Evolutionary conservation across 2,797 vertebrate genomes (phyloP), one percentile per base, ranked within the genome.

Genomic region (Sebastes ruberrimus): DNA sequence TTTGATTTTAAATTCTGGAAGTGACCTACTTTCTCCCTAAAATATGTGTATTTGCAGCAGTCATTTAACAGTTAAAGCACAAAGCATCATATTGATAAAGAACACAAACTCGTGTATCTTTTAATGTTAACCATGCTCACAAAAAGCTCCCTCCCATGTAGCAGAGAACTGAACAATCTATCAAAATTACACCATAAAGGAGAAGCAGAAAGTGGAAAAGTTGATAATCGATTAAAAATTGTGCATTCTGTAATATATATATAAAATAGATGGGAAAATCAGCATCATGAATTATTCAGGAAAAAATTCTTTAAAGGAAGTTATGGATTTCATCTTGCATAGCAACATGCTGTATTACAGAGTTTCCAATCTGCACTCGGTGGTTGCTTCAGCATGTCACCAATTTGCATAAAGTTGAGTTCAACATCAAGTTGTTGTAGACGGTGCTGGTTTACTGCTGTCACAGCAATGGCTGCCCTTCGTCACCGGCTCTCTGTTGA

Each of bases 391-490:
- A 14, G 69, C 76, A 22, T 56, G n/a, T 83, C 70, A 35, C 16
- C 5, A 16, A 82, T 84, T 71, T 79, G 38, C 53, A 78, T 70
- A 63, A 71, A 83, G 63, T 60, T 23, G 65, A 55, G 67, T 78
- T 82, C 35, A 38, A 20, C 14, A 66, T 72, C 5, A 74, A 78
- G 42, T 42, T 53, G 55, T 64, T 30, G 14, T 3, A 14, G 42
- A 35, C 53, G 23, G 5, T 64, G 49, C 68, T 79, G 67, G 63
- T 78, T 62, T 80, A 55, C 49, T 80, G 56, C 83, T 73, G 85
- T 73, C 73, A 72, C 73, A 71, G 76, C 83, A 80, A 71, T 28
- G 71, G 69, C 70, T 78, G 63, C 70, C 73, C 46, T 65, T 89
- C 62, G 8, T 84, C 82, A 72, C 66, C 71, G 64, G 72, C 76